These are phyloP conservation scores for Scolopax rusticola DNA, from an alignment of 2,797 vertebrate species.

Conservation along the genomic window DNA sequence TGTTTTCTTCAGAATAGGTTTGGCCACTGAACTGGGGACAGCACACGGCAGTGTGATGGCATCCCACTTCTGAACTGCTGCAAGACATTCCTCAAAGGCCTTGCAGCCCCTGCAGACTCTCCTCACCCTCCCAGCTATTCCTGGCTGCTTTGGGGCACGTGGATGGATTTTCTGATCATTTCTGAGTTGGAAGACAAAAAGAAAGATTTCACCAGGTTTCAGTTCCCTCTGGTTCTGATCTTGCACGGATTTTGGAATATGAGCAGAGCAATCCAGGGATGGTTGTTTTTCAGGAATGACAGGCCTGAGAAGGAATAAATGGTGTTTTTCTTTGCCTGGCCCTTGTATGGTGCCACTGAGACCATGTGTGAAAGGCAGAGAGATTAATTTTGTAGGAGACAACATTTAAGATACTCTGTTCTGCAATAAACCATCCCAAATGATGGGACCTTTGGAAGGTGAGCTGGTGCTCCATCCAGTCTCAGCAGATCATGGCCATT, in stretches of 20 bases:
- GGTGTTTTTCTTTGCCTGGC: background rate
- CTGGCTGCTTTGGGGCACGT: background rate
- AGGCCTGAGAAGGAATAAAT: background rate
- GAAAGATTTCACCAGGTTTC: background rate
- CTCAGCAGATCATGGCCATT: accelerated
- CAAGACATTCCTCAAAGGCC: background rate
- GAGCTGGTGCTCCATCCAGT: background rate
- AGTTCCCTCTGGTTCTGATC: background rate
- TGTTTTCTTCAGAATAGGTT: background rate
- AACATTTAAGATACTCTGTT: background rate
- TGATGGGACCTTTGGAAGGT: background rate
- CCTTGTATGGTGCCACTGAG: background rate
- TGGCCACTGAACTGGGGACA: background rate
- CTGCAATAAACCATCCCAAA: background rate
- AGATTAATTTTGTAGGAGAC: background rate
- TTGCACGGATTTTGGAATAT: background rate
- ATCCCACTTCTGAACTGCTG: background rate
- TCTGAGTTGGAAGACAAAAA: background rate
- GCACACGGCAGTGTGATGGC: background rate
- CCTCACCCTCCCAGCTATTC: background rate
- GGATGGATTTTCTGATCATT: background rate
- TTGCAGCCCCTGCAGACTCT: background rate
- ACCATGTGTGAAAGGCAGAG: background rate
- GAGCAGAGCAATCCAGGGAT: background rate
- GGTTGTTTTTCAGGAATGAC: background rate